Base-by-base conservation (phyloP, 92 coral and sea anemone genomes). In the Pocillopora grandis region DNA sequence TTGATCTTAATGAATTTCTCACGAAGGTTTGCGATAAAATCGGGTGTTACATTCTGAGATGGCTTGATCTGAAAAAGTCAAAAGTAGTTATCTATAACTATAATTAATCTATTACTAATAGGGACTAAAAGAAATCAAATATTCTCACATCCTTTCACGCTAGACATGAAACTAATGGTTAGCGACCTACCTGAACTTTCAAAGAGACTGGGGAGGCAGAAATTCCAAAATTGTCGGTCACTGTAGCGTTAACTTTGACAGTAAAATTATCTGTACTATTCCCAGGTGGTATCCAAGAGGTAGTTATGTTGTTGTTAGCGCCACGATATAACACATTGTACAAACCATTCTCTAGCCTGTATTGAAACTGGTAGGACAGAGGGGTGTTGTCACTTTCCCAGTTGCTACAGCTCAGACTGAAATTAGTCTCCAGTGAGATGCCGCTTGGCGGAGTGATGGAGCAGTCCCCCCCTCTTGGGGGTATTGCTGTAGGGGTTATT, bases 351-450 rank as follows among this genome's bases (percentile, higher is more conserved):
- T 49, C 0, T 21, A 76, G 77, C 66, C 52, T 60, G 11, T 37
- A 20, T 15, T 31, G 75, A 57, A 84, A 84, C 87, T 64, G 10
- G 63, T 84, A 84, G 1, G 80, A 71, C 72, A 84, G 42, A 10
- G 74, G 80, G 1, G 1, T 16, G 60, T 6, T 49, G 33, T 66
- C 17, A 63, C 65, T 63, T 42, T 42, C 49, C 49, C 49, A 42
- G 0, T 42, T 42, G 49, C 49, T 42, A 42, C 49, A 42, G 49
- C 49, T 1, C 49, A 42, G 7, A 42, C 0, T 42, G 5, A 42
- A 42, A 42, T 42, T 0, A 42, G 49, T 42, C 49, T 42, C 5
- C 49, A 1, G 49, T 42, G 49, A 42, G 49, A 42, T 42, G 0
- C 49, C 49, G 49, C 3, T 42, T 42, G 49, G 49, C 49, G 49